Conservation (phyloP, 2,113 vertebrate genomes). For the Bos taurus region DNA sequence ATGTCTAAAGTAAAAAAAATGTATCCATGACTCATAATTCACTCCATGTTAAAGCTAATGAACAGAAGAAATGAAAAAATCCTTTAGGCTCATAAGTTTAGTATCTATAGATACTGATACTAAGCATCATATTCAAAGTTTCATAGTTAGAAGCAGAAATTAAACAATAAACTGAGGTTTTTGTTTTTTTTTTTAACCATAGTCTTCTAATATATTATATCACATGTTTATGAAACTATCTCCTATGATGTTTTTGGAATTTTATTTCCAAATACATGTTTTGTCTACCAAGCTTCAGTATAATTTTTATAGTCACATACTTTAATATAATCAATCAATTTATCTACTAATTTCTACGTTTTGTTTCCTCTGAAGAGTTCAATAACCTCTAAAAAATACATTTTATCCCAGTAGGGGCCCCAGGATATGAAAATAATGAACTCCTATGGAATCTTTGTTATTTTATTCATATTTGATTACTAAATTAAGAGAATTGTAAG, state of each 20-base stretch:
- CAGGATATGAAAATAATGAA: slow-evolving; percentile 38
- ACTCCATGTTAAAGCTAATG: background rate
- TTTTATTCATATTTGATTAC: slow-evolving; percentile 35
- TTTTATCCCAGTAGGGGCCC: slow-evolving; percentile 36
- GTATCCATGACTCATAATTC: background rate
- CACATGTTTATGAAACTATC: background rate
- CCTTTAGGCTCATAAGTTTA: background rate
- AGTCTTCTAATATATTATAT: background rate
- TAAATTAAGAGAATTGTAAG: slow-evolving; percentile 53
- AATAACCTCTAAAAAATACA: slow-evolving; percentile 33
- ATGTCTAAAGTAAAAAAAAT: background rate
- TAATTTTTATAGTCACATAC: slow-evolving; percentile 22
- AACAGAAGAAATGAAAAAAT: background rate
- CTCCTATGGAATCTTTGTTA: slow-evolving; percentile 4
- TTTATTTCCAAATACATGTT: slow-evolving; percentile 11
- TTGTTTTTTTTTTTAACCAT: background rate
- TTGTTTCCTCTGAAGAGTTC: slow-evolving; percentile 15
- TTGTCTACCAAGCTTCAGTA: background rate
- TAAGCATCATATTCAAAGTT: background rate
- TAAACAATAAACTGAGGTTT: background rate
- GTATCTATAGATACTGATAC: background rate
- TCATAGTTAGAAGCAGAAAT: background rate
- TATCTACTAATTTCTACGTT: slow-evolving; percentile 11
- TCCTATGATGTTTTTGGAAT: background rate
- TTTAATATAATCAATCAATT: slow-evolving; percentile 34